Percentiles rank a stretch among this genome's conserved stretches.
Conservation (phyloP, 1,140 invertebrate species). For the Rhagoletis zephyria region DNA sequence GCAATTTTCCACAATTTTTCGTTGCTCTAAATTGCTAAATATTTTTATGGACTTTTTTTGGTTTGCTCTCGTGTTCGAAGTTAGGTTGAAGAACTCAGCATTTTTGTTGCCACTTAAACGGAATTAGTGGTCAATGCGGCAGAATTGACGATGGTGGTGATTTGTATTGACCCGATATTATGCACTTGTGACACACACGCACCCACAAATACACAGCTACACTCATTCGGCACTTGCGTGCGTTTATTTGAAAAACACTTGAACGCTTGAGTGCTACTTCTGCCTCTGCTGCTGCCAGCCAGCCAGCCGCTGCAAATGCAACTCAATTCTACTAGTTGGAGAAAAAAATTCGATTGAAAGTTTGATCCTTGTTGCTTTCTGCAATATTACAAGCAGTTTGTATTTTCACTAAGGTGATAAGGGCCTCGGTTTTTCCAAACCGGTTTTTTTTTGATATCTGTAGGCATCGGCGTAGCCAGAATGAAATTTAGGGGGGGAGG, state of each 20-base stretch:
- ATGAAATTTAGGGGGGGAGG: too few species aligned
- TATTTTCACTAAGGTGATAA: neutral
- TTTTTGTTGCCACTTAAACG: constrained; percentile 47
- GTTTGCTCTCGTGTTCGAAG: neutral
- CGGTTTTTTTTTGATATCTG: too few species aligned
- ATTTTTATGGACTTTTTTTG: neutral
- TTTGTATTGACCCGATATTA: constrained; percentile 52
- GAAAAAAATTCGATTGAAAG: neutral
- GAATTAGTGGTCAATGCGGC: constrained; percentile 45
- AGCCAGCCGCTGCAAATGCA: neutral
- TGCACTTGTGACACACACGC: constrained; percentile 25
- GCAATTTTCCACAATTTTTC: constrained; percentile 31
- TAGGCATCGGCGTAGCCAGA: too few species aligned
- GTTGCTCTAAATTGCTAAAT: constrained; percentile 36
- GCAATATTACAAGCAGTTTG: constrained; percentile 2
- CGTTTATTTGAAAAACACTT: constrained; percentile 19
- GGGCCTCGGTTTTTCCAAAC: too few species aligned
- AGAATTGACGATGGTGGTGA: neutral
- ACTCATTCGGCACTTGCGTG: neutral
- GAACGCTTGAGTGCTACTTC: neutral
- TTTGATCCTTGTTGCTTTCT: neutral
- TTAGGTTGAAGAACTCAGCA: constrained; percentile 35
- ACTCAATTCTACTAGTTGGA: neutral
- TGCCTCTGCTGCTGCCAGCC: neutral
- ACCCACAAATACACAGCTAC: too few species aligned